These are phyloP conservation scores for Spatulosminthurus flaviceps DNA, from an alignment of 2,888 invertebrate genomes.

Conservation along the genomic window DNA sequence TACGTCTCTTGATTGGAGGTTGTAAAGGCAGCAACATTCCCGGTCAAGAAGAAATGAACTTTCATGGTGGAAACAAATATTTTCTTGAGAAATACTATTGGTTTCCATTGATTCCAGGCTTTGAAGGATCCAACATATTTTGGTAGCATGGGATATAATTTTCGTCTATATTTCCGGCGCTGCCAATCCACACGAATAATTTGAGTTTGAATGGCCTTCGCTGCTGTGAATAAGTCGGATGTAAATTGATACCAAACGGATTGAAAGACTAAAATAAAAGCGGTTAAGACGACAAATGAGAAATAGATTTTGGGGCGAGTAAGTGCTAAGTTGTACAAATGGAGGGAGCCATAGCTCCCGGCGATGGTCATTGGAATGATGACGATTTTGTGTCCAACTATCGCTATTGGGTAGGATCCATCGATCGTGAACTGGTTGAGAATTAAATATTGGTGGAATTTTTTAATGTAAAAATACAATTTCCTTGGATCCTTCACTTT, in stretches of 20 bases:
- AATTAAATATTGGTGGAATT: neutral
- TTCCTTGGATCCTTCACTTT: neutral
- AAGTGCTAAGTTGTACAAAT: neutral
- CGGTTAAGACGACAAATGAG: neutral
- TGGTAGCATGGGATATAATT: neutral
- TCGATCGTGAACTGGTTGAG: neutral
- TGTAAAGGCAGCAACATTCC: neutral
- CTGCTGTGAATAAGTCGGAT: neutral
- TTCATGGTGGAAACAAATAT: conserved; percentile 23
- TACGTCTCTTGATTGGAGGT: too few species aligned
- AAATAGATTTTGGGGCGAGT: neutral
- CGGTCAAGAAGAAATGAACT: conserved; percentile 33
- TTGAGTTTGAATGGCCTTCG: neutral
- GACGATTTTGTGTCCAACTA: conserved; percentile 19
- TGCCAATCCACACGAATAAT: neutral
- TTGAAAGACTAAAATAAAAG: conserved; percentile 13
- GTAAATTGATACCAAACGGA: neutral
- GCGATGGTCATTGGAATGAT: conserved; percentile 25
- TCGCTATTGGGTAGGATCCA: neutral
- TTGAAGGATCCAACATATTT: neutral
- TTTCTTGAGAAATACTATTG: conserved; percentile 14
- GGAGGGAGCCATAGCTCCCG: neutral
- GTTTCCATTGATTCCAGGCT: conserved; percentile 27
- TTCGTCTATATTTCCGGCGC: neutral
- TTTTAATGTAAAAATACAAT: neutral